Percentiles rank a stretch among this genome's conserved stretches.
Evolutionary conservation across 2,113 vertebrate species (phyloP).

Genomic region (Callionymus lyra): DNA sequence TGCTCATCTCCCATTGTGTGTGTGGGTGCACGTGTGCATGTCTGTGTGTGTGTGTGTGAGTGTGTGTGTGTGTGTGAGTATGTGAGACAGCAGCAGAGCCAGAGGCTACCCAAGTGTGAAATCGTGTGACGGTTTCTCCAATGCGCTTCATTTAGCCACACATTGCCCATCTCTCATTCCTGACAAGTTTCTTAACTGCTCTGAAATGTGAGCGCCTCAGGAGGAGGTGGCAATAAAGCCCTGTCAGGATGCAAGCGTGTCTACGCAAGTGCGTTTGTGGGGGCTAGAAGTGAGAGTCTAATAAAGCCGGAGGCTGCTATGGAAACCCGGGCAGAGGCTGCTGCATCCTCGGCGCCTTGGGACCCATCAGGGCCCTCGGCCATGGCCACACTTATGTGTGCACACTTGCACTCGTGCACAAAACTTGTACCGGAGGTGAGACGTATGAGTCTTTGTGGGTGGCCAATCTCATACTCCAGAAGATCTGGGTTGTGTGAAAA

Average conservation of each 20-base stretch:
- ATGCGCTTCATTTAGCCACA: conserved; percentile 68
- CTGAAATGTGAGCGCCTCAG: conserved; percentile 44
- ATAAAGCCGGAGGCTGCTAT: conserved; percentile 69
- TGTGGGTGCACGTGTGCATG: conserved; percentile 15
- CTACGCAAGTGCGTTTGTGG: conserved; percentile 16
- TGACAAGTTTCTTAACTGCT: conserved; percentile 71
- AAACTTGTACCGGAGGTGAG: conserved; percentile 30
- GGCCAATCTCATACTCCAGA: too few relatives aligned
- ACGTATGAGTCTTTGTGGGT: conserved; percentile 21
- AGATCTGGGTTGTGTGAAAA: too few relatives aligned
- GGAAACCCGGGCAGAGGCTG: conserved; percentile 67
- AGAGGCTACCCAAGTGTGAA: conserved; percentile 64
- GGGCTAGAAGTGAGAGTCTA: conserved; percentile 56
- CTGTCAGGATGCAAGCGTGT: conserved; percentile 35
- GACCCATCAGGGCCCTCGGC: conserved; percentile 48
- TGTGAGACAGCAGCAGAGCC: conserved; percentile 24
- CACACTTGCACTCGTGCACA: conserved; percentile 21
- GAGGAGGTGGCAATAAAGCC: conserved; percentile 36
- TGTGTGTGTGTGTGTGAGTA: conserved; percentile 15
- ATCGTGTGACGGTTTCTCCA: conserved; percentile 63
- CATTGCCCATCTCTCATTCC: conserved; percentile 68
- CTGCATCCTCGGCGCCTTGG: conserved; percentile 49
- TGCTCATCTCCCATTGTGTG: conserved; percentile 38
- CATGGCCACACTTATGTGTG: conserved; percentile 26
- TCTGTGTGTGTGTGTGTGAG: conserved; percentile 18